These are phyloP conservation scores for Rhea pennata DNA, from an alignment of 2,113 vertebrate species.

Conservation along the genomic window DNA sequence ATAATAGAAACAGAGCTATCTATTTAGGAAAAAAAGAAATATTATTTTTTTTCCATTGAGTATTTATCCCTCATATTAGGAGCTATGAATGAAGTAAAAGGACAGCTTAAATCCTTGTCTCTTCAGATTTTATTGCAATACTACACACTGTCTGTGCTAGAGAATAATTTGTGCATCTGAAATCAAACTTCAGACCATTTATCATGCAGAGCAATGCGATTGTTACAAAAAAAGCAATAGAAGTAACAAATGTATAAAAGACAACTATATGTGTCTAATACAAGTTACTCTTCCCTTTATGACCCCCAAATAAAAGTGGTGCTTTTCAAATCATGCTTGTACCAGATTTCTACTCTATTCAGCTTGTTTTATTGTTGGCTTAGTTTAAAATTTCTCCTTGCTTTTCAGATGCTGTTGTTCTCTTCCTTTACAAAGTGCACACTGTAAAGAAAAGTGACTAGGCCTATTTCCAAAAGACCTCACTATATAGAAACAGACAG, in stretches of 20 bases:
- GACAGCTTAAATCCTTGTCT: neutral
- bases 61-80: neutral
- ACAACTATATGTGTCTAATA: neutral
- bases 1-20: neutral
- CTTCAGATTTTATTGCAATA: neutral
- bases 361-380: neutral
- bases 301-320: neutral
- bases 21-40: neutral
- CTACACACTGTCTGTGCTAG: neutral
- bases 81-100: neutral
- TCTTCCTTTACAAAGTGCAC: neutral
- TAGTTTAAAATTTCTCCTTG: neutral
- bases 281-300: neutral
- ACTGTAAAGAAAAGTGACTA: neutral
- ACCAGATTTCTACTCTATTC: neutral
- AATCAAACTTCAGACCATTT: neutral
- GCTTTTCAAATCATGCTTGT: neutral
- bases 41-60: neutral
- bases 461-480: neutral
- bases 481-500: rapidly evolving
- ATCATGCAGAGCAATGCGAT: neutral
- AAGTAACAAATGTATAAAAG: neutral
- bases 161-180: neutral
- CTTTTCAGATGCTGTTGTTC: neutral
- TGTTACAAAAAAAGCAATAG: neutral